Evolutionary conservation across 2,113 vertebrate species (phyloP), one percentile per base, ranked within the genome.

Genomic region (Malurus elegans): DNA sequence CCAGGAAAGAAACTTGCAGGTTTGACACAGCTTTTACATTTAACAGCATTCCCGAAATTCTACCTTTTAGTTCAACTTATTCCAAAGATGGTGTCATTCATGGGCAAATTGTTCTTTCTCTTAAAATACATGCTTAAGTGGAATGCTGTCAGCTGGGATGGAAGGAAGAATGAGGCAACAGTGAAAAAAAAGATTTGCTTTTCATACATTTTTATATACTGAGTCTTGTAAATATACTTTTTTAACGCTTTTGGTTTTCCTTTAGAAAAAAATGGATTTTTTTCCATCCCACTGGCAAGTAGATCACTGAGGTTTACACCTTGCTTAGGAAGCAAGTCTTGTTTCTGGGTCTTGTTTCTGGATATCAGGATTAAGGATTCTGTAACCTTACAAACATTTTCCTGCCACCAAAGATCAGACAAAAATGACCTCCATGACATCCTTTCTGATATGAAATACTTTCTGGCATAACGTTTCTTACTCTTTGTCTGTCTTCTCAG

Each of bases 171-270:
- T 1, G 3, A 69, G 14, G 8, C 8, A 76, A 12, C 19, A 72
- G 19, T 53, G 5, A 8, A 75, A 44, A 29, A 26, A 18, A 26
- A 23, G 24, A 16, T 42, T 3, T 8, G 2, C 0, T 29, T 45
- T 86, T 61, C 18, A 48, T 61, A 28, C 1, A 24, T 61, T 73
- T 83, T 36, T 73, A 34, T 73, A 44, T 70, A 73, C 5, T 34
- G 12, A 75, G 3, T 56, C 4, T 58, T 7, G 86, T 40, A 69
- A 56, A 34, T 40, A 65, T 2, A 51, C 4, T 18, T 72, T 72
- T 65, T 76, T 40, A 88, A 57, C 40, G 44, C 2, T 38, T 20
- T 7, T 1, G 12, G 1, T 32, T 82, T 86, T 82, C 14, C 12
- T 82, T 85, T 5, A 6, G 28, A 75, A 60, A 75, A 32, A n/a